Percentiles rank a stretch among this genome's conserved stretches.
Evolutionary conservation across 2,888 invertebrate species (phyloP).

Genomic region (Rapana venosa): DNA sequence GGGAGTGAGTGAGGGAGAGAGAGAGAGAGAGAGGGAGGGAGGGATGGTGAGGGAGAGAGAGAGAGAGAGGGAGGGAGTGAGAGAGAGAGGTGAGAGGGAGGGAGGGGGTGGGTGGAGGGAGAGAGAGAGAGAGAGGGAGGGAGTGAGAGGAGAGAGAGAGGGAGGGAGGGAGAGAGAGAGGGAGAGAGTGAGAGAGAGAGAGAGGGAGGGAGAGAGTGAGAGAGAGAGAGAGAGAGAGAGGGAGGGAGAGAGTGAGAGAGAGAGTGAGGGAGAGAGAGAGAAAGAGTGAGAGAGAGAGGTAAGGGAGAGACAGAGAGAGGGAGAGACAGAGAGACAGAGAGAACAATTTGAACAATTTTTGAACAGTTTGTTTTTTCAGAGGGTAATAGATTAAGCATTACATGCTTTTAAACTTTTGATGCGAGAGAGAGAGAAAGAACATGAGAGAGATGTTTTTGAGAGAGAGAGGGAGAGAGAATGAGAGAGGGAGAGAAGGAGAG

Average conservation of each 20-base stretch:
- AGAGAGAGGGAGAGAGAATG: neutral
- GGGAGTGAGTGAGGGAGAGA: neutral
- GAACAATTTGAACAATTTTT: neutral
- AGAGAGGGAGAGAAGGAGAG: constrained; percentile 21
- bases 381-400: too few species aligned
- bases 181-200: neutral
- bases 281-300: constrained; percentile 2
- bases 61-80: constrained; percentile 4
- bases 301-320: neutral
- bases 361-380: too few species aligned
- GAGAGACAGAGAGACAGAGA: neutral
- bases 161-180: neutral
- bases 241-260: constrained; percentile 5
- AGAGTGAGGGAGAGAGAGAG: constrained; percentile 2
- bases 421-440: neutral
- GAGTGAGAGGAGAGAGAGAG: neutral
- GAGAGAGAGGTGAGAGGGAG: neutral
- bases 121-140: neutral
- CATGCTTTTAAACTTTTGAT: too few species aligned
- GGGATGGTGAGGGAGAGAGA: neutral
- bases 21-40: constrained; percentile 19
- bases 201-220: neutral
- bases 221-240: neutral
- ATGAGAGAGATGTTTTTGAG: neutral
- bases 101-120: too few species aligned